A percentile compares a stretch with the other conserved stretches of the same genome.
Conservation (phyloP, 2,888 invertebrate genomes). For the Ornithoptera priamus region DNA sequence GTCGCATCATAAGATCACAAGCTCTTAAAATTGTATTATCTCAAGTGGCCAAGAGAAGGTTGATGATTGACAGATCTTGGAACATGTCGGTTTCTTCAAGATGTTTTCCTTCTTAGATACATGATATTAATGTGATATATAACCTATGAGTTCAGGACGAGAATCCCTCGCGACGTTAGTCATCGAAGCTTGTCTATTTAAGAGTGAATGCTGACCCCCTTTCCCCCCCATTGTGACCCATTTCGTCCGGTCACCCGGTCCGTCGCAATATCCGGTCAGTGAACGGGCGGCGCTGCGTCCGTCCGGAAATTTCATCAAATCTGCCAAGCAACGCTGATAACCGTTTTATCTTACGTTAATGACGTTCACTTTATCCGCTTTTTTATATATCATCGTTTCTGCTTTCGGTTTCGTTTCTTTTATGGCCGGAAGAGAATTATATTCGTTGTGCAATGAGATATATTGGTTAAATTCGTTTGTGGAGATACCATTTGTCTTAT, state of each 20-base stretch:
- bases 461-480: neutral
- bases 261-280: slow-evolving; percentile 46
- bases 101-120: too few relatives aligned
- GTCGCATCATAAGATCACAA: too few relatives aligned
- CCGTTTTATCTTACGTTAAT: slow-evolving; percentile 39
- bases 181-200: slow-evolving; percentile 31
- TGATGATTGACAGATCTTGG: too few relatives aligned
- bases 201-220: slow-evolving; percentile 34
- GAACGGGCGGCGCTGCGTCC: slow-evolving; percentile 39
- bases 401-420: slow-evolving; percentile 5
- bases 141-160: too few relatives aligned
- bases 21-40: too few relatives aligned
- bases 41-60: too few relatives aligned
- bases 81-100: too few relatives aligned
- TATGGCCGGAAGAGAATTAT: slow-evolving; percentile 2
- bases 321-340: slow-evolving; percentile 42
- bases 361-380: slow-evolving; percentile 28
- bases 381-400: slow-evolving; percentile 1
- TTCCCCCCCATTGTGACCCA: slow-evolving; percentile 34
- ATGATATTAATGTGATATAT: too few relatives aligned
- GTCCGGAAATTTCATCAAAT: slow-evolving; percentile 49
- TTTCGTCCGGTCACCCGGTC: slow-evolving; percentile 42
- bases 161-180: slow-evolving; percentile 2
- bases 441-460: neutral
- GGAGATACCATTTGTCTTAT: neutral